Conservation (phyloP, 64 coral and sea anemone genomes). For the Montipora cactus region DNA sequence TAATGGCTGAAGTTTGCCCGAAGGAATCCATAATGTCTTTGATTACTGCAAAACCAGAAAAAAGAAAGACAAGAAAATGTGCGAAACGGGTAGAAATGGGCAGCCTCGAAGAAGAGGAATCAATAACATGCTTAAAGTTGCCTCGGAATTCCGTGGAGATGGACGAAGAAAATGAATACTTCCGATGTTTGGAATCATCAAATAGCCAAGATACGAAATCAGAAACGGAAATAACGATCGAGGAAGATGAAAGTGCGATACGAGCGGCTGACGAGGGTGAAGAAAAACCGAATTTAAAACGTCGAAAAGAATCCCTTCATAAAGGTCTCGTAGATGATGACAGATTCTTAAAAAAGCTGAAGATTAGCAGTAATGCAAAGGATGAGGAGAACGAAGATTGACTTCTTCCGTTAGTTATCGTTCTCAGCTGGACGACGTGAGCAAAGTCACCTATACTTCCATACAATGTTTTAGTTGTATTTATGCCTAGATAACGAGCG, state of each 20-base stretch:
- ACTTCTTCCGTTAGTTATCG: not conserved
- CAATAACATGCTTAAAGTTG: not conserved
- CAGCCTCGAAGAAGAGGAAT: not conserved
- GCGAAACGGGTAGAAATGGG: not conserved
- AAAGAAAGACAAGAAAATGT: not conserved
- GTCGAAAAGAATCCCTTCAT: not conserved
- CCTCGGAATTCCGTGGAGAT: not conserved
- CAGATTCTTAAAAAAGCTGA: constrained; percentile 22
- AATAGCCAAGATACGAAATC: not conserved
- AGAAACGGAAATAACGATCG: not conserved
- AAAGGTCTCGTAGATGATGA: not conserved
- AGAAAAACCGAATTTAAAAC: constrained; percentile 24
- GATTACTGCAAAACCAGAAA: not conserved
- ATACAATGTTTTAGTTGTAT: no score
- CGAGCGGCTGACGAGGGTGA: not conserved
- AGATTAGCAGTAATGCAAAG: not conserved
- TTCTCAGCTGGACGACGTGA: no score
- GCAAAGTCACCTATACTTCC: no score
- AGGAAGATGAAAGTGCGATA: not conserved
- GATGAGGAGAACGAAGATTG: not conserved
- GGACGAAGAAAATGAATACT: not conserved
- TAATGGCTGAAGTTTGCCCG: constrained; percentile 21
- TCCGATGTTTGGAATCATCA: not conserved
- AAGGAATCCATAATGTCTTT: constrained; percentile 20
- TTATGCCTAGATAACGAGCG: no score